A percentile compares a stretch with the other conserved stretches of the same genome.
Conservation (phyloP, 2,888 invertebrate genomes). For the Ornithoptera priamus region DNA sequence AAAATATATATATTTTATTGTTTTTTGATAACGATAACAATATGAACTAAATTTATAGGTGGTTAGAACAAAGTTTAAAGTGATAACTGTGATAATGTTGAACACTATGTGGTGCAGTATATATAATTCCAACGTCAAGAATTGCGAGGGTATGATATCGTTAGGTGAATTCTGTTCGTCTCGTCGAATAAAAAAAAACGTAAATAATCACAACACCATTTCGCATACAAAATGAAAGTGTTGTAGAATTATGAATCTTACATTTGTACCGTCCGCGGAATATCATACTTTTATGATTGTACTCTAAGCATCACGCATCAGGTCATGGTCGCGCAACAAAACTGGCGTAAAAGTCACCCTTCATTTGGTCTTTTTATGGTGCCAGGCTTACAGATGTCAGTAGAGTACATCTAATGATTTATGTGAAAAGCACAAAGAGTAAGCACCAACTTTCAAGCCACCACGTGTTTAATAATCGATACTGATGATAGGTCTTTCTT, state of each 20-base stretch:
- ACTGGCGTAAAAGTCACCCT: neutral
- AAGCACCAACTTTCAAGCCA: neutral
- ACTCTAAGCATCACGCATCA: neutral
- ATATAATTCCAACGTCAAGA: too few species aligned
- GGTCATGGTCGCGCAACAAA: neutral
- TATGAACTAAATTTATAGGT: too few species aligned
- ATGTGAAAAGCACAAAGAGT: neutral
- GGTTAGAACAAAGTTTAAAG: too few species aligned
- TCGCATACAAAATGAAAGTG: neutral
- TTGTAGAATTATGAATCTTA: neutral
- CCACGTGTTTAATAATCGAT: too few species aligned
- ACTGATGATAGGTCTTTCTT: too few species aligned
- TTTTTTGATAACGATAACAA: too few species aligned
- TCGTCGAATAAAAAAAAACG: neutral
- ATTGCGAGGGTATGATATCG: too few species aligned
- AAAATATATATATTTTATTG: too few species aligned
- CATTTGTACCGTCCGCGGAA: neutral
- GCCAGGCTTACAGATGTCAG: neutral
- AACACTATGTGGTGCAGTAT: too few species aligned
- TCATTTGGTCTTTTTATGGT: neutral
- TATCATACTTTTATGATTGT: conserved; percentile 5
- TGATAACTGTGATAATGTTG: too few species aligned
- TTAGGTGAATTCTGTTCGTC: too few species aligned
- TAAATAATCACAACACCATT: neutral
- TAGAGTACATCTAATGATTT: neutral